Evolutionary conservation across 2,797 vertebrate species (phyloP), one percentile per base, ranked within the genome.

Genomic region (Acrossocheilus wenchowensis): DNA sequence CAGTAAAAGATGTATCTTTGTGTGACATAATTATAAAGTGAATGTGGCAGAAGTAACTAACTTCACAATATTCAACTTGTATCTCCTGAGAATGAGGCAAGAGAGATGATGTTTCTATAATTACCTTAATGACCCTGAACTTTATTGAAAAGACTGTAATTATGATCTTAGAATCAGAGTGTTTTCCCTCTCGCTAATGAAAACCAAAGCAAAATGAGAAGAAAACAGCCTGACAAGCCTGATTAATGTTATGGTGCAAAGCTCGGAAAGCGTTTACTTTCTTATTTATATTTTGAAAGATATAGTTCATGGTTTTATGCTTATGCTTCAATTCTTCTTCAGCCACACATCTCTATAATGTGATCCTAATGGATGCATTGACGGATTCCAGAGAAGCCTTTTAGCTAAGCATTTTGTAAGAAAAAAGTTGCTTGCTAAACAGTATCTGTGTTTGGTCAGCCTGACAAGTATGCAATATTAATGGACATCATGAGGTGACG

Each of bases 231-330:
- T 30, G 62, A 62, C 50, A 91, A 90, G 90, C 93, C 87, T 92
- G 87, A 92, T 91, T 94, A 95, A 94, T 94, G 92, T 92, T 91
- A 90, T 82, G 89, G 92, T 87, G 91, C 86, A 79, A 75, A 86
- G 91, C 90, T 86, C 34, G 9, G 86, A 92, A 89, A 91, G 90
- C 92, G 83, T 89, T 89, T 90, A 89, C 89, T 92, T 92, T 91
- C 93, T 94, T 81, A 94, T 95, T 95, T 93, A 95, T 94, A 93
- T 92, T 89, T 90, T 88, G 85, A 89, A 93, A 93, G 91, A 93
- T 90, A 89, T 88, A 91, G 88, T 92, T 43, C 19, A 9, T 36
- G 54, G 17, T 89, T 93, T 91, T 92, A 88, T 89, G 90, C 93
- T 90, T 88, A 91, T 91, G 92, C 90, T 91, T 89, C 68, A 83